Percentiles rank a stretch among this genome's conserved stretches.
phyloP scores from a whole-genome alignment of 2,797 vertebrate genomes.

The Gymnocypris eckloni region DNA sequence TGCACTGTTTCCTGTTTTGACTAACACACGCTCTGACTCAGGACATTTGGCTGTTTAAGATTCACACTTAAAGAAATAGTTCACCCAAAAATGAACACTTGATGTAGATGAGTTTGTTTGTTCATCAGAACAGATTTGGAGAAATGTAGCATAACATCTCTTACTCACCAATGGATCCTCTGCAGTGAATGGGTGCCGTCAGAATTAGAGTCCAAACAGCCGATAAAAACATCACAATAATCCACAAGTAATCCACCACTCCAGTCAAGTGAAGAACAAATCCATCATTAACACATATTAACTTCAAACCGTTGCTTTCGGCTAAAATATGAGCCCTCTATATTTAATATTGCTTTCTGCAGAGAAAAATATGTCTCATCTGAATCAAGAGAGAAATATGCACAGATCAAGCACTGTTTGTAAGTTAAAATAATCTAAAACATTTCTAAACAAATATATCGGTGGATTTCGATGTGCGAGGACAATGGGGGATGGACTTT shows the following conservation, averaged over 20 bases:
- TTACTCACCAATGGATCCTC: neutral
- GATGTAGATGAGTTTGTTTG: neutral
- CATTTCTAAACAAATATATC: neutral
- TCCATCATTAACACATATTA: neutral
- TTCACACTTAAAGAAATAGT: neutral
- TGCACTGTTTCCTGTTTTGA: slow-evolving; percentile 1
- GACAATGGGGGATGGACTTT: neutral
- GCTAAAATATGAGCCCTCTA: neutral
- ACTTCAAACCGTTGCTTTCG: neutral
- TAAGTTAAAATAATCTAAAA: neutral
- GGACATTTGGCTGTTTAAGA: neutral
- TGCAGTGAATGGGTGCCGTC: neutral
- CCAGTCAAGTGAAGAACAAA: neutral
- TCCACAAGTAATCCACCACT: neutral
- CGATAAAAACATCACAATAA: neutral
- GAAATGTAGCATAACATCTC: neutral
- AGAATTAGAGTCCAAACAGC: neutral
- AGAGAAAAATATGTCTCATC: neutral
- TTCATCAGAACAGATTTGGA: neutral
- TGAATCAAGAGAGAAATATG: neutral
- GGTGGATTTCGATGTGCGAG: neutral
- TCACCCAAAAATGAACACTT: neutral
- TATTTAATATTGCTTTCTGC: neutral
- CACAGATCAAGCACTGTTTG: neutral
- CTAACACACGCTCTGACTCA: neutral